Evolutionary conservation across 2,888 invertebrate species (phyloP), one percentile per base, ranked within the genome.

Genomic region (Dasysyrphus albostriatus): DNA sequence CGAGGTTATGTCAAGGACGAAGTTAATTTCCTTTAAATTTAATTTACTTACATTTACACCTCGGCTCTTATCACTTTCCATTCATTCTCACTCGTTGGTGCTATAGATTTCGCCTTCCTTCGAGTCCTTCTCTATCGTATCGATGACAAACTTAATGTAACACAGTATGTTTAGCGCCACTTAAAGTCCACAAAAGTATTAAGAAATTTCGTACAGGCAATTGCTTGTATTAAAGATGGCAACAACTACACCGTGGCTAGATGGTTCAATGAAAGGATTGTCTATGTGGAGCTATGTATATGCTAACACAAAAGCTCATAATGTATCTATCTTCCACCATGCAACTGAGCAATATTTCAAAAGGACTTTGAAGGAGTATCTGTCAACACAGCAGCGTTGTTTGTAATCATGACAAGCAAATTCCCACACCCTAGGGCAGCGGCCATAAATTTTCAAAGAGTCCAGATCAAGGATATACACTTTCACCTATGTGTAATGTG

Each of bases 351-450:
- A 65, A 84, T 75, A 49, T 63, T 75, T 79, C 74, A 83, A 70
- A 70, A 61, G n/a, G 54, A 49, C 69, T 69, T 56, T 29, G 63
- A 14, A 70, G 47, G 56, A n/a, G 59, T 74, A 58, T 74, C 34
- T 81, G 69, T 49, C 49, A 69, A 51, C 49, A 54, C 39, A 6
- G 42, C 61, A 59, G 32, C 12, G 32, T 32, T 73, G 19, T 7
- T 42, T 63, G 54, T 65, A 79, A 78, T 80, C 73, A 73, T 73
- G 67, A 74, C 80, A 65, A 37, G 51, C 63, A 70, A 44, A 81
- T 42, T 7, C 70, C 61, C 74, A 65, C 70, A 70, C 65, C 65
- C 65, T 58, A 8, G 14, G 32, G n/a, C 54, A 56, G 42, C 16
- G 34, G 24, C 49, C 44, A 84, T 84, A 75, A 84, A 72, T 83